These are phyloP conservation scores for Poeciliopsis paucimaculata DNA, from an alignment of 2,797 vertebrate genomes.

Conservation along the genomic window DNA sequence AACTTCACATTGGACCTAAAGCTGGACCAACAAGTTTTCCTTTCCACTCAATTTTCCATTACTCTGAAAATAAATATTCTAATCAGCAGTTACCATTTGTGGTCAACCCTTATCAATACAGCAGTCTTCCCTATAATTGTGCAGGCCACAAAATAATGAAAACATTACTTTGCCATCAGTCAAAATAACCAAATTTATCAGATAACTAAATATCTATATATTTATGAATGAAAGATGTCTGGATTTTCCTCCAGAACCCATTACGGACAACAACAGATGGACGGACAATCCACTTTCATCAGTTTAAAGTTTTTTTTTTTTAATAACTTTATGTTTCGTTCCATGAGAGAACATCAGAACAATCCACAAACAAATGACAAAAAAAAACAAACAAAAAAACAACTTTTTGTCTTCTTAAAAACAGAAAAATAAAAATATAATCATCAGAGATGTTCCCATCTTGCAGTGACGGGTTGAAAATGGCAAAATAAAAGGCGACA, in stretches of 20 bases:
- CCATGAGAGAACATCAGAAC: conserved; percentile 82
- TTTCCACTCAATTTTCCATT: background rate
- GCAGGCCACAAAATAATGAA: background rate
- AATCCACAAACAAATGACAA: conserved; percentile 82
- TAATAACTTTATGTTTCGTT: conserved; percentile 79
- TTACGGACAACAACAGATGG: background rate
- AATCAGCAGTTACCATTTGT: background rate
- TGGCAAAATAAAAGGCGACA: conserved; percentile 70
- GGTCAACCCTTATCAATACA: background rate
- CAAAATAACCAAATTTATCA: background rate
- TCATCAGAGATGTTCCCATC: conserved; percentile 67
- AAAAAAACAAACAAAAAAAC: conserved; percentile 18
- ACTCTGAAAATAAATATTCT: background rate
- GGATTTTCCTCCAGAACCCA: no score
- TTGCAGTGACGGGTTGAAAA: conserved; percentile 67
- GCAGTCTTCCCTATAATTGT: background rate
- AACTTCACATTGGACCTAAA: no score
- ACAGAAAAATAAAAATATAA: conserved; percentile 62
- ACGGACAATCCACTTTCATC: conserved; percentile 2
- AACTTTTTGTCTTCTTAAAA: conserved; percentile 71
- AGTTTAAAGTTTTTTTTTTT: conserved; percentile 65
- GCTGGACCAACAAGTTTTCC: background rate
- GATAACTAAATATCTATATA: no score
- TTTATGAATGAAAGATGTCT: no score
- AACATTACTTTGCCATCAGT: background rate